Evolutionary conservation across 2,113 vertebrate species (phyloP).

Genomic region (Eolophus roseicapilla): DNA sequence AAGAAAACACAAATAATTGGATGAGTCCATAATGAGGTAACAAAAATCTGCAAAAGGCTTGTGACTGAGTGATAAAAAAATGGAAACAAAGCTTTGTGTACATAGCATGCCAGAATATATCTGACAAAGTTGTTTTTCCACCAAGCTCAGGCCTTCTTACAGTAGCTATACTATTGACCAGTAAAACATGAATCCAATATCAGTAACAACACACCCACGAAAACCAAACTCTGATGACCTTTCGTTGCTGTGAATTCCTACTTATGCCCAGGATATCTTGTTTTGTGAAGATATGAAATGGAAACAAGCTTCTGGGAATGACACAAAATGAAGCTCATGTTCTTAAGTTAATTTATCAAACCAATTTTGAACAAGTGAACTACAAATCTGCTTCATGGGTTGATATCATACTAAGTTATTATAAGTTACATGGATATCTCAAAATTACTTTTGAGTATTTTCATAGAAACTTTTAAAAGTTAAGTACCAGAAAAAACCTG

Average conservation of each 20-base stretch:
- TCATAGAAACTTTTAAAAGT: neutral
- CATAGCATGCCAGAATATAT: neutral
- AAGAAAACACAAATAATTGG: neutral
- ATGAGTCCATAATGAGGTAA: neutral
- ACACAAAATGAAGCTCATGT: neutral
- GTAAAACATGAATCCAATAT: neutral
- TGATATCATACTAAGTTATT: neutral
- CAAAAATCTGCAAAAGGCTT: neutral
- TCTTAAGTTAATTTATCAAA: neutral
- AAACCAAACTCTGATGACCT: neutral
- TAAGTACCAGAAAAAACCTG: neutral
- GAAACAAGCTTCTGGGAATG: neutral
- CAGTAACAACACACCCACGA: neutral
- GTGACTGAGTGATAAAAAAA: neutral
- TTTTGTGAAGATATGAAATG: neutral
- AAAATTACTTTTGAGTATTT: neutral
- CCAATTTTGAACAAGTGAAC: neutral
- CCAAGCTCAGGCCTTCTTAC: neutral
- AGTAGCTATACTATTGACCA: neutral
- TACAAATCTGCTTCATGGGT: neutral
- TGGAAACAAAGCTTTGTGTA: neutral
- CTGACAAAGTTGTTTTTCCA: neutral
- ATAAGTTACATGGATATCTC: neutral
- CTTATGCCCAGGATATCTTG: neutral
- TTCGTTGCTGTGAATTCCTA: neutral